These are phyloP conservation scores for Brachirus orientalis DNA, from an alignment of 2,113 vertebrate genomes.

Conservation along the genomic window DNA sequence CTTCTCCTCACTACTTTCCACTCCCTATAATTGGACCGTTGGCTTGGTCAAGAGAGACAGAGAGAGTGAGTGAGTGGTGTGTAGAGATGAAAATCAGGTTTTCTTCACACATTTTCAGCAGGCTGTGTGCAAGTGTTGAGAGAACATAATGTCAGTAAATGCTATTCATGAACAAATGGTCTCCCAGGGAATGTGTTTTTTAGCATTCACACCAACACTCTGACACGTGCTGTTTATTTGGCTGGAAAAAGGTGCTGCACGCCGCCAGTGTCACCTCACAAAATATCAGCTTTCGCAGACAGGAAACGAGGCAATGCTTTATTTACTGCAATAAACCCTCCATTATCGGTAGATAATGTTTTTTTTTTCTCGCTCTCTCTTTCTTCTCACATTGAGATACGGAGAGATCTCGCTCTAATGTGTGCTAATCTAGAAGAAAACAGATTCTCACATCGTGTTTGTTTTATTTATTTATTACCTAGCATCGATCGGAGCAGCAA, in stretches of 20 bases:
- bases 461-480: slow-evolving; percentile 64
- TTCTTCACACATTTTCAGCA: slow-evolving; percentile 44
- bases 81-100: slow-evolving; percentile 55
- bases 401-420: slow-evolving; percentile 45
- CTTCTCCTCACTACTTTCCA: slow-evolving; percentile 50
- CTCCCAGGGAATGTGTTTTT: slow-evolving; percentile 35
- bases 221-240: slow-evolving; percentile 25
- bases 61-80: not conserved
- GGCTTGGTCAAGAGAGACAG: slow-evolving; percentile 53
- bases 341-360: slow-evolving; percentile 39
- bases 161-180: slow-evolving; percentile 67
- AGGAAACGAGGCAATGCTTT: slow-evolving; percentile 42
- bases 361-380: slow-evolving; percentile 7
- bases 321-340: slow-evolving; percentile 62
- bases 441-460: slow-evolving; percentile 56
- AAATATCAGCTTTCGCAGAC: slow-evolving; percentile 38
- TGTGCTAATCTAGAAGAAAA: slow-evolving; percentile 67
- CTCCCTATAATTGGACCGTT: slow-evolving; percentile 66
- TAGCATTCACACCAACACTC: slow-evolving; percentile 31
- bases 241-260: slow-evolving; percentile 25
- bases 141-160: slow-evolving; percentile 74
- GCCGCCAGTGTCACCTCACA: slow-evolving; percentile 35
- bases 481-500: slow-evolving; percentile 50
- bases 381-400: slow-evolving; percentile 39
- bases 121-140: slow-evolving; percentile 42